Base-by-base conservation (phyloP, 64 coral and sea anemone genomes). In the Orbicella faveolata region DNA sequence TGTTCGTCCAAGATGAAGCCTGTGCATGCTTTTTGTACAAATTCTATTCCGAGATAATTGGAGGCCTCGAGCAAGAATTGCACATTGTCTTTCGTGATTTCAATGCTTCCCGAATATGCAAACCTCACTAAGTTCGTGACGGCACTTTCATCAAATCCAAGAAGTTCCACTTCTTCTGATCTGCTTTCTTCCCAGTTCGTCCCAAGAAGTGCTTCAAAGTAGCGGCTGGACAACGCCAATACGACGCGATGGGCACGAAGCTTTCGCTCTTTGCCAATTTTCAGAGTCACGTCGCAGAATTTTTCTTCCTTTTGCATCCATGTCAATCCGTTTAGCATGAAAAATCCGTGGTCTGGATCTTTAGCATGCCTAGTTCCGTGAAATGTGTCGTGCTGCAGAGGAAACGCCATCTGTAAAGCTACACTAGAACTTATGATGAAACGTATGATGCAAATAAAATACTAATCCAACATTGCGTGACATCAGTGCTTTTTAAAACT, bases 211-310 rank as follows among this genome's bases (percentile, higher is more conserved):
- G 80, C 87, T 64, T 93, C 81, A 51, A 96, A 96, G 63, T 96
- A 96, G 3, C 52, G 76, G 63, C 90, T 92, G 4, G 85, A 92
- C 37, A 91, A 69, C 9, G 74, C 68, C 16, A 96, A 66, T 2
- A 96, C 94, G 26, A 87, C 36, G 48, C 84, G 87, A 48, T 96
- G 94, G 21, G 94, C 90, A 25, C 34, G 52, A 36, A 96, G 86
- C 89, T 84, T 76, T 36, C 86, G 81, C 23, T 84, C 89, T 21
- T 93, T 83, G 18, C 51, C 88, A 16, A 88, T 88, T 16, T 85
- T 48, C 63, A 96, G 87, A 36, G 79, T 92, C 9, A 96, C 66
- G 59, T 96, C 94, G 75, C 90, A 96, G 75, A 93, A 93, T 77
- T 33, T 89, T 30, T 83, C 80, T 52, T 89, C 86, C 79, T 88